Evolutionary conservation across 2,888 invertebrate genomes (phyloP).

Genomic region (Drosophila conformis): DNA sequence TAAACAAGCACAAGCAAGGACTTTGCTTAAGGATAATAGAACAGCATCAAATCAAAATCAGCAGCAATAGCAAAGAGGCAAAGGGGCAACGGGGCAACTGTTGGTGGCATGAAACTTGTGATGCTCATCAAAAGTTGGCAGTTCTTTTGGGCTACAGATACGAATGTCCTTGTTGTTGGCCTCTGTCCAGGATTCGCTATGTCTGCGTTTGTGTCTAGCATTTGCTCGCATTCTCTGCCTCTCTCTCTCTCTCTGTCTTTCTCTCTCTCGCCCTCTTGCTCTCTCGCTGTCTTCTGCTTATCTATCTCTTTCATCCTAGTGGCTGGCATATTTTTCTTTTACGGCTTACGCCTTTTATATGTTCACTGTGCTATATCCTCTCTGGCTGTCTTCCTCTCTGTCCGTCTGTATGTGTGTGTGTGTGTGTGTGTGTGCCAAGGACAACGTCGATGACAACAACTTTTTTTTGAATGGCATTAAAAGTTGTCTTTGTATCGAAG

Average conservation of each 20-base stretch:
- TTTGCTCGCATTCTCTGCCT: not conserved
- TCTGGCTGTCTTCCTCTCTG: conserved; percentile 7
- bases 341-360: conserved; percentile 63
- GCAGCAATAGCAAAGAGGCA: conserved; percentile 12
- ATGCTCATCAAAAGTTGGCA: conserved; percentile 54
- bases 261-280: not conserved
- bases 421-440: conserved; percentile 37
- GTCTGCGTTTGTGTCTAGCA: conserved; percentile 27
- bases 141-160: conserved; percentile 22
- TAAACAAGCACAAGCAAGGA: conserved; percentile 25
- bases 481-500: conserved; percentile 70
- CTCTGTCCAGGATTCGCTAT: not conserved
- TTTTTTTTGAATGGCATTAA: conserved; percentile 76
- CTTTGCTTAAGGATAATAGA: conserved; percentile 18
- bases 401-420: conserved; percentile 15
- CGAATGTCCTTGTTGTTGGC: conserved; percentile 24
- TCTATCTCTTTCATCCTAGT: conserved; percentile 26
- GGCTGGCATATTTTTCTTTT: conserved; percentile 55
- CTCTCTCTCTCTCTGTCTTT: not conserved
- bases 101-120: conserved; percentile 31
- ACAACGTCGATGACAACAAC: conserved; percentile 52
- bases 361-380: conserved; percentile 32
- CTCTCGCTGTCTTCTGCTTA: not conserved
- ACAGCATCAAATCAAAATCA: conserved; percentile 18
- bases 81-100: not conserved